Percentiles rank a stretch among this genome's conserved stretches.
phyloP scores from a whole-genome alignment of 2,888 invertebrate genomes.

The Drosophila anomalata region DNA sequence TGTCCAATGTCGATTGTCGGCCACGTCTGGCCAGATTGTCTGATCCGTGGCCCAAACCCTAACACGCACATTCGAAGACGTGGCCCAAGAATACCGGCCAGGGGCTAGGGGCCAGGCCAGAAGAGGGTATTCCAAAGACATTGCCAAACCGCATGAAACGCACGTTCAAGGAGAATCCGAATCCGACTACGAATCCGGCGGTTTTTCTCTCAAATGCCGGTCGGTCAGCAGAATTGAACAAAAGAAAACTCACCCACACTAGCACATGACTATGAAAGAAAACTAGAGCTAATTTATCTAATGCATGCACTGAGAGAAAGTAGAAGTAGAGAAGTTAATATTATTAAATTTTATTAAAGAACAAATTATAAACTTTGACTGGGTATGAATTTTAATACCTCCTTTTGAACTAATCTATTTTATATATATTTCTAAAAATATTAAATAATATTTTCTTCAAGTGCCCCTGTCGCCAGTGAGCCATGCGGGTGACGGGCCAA shows the following conservation, averaged over 20 bases:
- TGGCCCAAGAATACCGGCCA: conserved; percentile 47
- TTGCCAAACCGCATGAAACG: conserved; percentile 46
- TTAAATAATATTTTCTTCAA: neutral
- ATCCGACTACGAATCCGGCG: conserved; percentile 24
- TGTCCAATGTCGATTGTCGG: conserved; percentile 38
- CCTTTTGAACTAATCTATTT: neutral
- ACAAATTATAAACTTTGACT: too few species aligned
- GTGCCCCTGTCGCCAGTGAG: conserved; percentile 35
- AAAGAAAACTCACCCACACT: conserved; percentile 2
- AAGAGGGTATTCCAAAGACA: neutral
- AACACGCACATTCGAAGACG: conserved; percentile 10
- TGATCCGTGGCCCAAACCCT: conserved; percentile 64
- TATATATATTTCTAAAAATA: neutral
- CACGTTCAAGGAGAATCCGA: conserved; percentile 53
- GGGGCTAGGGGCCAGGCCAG: neutral
- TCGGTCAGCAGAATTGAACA: conserved; percentile 26
- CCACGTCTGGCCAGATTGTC: conserved; percentile 53
- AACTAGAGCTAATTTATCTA: conserved; percentile 74
- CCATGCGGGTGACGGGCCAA: conserved; percentile 63
- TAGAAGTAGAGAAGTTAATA: too few species aligned
- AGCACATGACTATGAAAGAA: conserved; percentile 36
- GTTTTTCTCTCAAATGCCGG: conserved; percentile 17
- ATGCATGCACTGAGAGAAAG: conserved; percentile 39
- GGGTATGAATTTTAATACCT: too few species aligned
- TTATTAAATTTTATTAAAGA: too few species aligned